A percentile compares a stretch with the other conserved stretches of the same genome.
These are phyloP conservation scores for Todiramphus chloris DNA, from an alignment of 2,113 vertebrate species.

Conservation along the genomic window DNA sequence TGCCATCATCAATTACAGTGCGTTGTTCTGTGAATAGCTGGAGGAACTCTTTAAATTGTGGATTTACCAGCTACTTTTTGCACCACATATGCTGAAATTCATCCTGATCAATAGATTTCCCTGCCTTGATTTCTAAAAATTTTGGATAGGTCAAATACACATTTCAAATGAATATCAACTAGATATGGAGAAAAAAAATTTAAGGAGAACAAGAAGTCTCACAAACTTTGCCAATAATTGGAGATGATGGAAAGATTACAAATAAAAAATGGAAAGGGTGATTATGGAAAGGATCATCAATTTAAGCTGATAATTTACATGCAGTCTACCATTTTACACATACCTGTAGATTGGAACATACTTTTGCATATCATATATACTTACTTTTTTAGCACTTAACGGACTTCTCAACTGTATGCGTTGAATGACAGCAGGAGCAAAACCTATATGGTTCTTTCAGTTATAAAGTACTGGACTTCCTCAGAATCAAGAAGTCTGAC, in stretches of 20 bases:
- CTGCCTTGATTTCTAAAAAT: not conserved
- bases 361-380: not conserved
- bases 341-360: not conserved
- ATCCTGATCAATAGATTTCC: not conserved
- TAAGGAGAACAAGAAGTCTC: not conserved
- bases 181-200: not conserved
- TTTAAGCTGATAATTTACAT: not conserved
- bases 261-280: not conserved
- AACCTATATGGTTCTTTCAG: not conserved
- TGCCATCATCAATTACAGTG: not conserved
- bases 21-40: not conserved
- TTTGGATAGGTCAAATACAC: fast-evolving
- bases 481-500: not conserved
- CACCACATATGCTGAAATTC: not conserved
- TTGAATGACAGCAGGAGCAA: not conserved
- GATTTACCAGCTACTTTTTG: not conserved
- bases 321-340: not conserved
- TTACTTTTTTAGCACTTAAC: not conserved
- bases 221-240: not conserved
- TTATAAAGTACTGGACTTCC: not conserved
- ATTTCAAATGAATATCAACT: not conserved
- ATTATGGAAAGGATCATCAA: not conserved
- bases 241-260: not conserved
- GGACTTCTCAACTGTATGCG: not conserved
- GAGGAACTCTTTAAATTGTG: not conserved